A percentile compares a stretch with the other conserved stretches of the same genome.
These are phyloP conservation scores for Lobophora halterata DNA, from an alignment of 2,888 invertebrate genomes.

Conservation along the genomic window DNA sequence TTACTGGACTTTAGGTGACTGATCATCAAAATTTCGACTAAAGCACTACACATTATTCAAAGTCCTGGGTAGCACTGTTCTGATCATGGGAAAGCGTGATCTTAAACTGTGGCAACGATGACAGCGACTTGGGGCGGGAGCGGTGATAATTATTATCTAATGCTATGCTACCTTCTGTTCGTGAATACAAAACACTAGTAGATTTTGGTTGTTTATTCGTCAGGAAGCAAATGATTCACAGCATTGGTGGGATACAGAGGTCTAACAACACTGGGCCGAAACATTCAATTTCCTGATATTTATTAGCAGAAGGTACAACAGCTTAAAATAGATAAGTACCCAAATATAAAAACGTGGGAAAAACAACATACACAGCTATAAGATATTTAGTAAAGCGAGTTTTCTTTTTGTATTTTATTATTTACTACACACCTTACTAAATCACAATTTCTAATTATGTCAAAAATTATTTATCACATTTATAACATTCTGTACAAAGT, in stretches of 20 bases:
- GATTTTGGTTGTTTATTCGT: slow-evolving; percentile 78
- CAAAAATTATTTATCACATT: slow-evolving; percentile 78
- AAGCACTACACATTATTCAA: no score
- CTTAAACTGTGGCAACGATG: no score
- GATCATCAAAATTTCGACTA: no score
- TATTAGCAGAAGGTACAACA: slow-evolving; percentile 69
- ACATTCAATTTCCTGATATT: slow-evolving; percentile 65
- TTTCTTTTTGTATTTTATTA: slow-evolving; percentile 55
- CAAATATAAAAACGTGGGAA: slow-evolving; percentile 73
- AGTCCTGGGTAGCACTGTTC: no score
- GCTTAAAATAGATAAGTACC: slow-evolving; percentile 73
- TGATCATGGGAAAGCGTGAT: no score
- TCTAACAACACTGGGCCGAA: slow-evolving; percentile 75
- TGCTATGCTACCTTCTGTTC: neutral
- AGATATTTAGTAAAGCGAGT: slow-evolving; percentile 73
- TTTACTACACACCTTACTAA: slow-evolving; percentile 76
- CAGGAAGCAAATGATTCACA: slow-evolving; percentile 81
- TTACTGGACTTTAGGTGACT: no score
- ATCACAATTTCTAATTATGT: slow-evolving; percentile 78
- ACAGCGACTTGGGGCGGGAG: no score
- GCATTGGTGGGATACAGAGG: slow-evolving; percentile 79
- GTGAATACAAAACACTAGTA: slow-evolving; percentile 44
- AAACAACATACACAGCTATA: slow-evolving; percentile 66
- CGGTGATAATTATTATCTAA: neutral
- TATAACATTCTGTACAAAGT: slow-evolving; percentile 78